These are phyloP conservation scores for Gymnocephalus cernua DNA, from an alignment of 2,113 vertebrate species.

Conservation along the genomic window DNA sequence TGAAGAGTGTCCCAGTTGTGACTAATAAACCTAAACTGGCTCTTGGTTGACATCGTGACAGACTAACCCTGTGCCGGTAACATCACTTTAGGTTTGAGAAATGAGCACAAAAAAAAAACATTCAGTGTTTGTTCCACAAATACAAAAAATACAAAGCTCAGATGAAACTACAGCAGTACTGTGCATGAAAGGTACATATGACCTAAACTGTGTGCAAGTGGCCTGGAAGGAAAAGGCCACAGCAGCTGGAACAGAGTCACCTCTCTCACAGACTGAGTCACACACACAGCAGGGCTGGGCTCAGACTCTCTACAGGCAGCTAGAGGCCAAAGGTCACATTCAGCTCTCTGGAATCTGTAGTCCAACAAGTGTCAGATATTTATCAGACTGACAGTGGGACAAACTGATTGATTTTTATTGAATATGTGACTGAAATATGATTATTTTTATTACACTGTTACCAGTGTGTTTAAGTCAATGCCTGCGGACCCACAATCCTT, in stretches of 20 bases:
- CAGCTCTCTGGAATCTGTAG: conserved; percentile 1
- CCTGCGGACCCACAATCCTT: neutral
- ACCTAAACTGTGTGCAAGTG: conserved; percentile 43
- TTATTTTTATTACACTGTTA: neutral
- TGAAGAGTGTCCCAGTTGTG: neutral
- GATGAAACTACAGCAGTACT: neutral
- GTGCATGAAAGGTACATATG: conserved; percentile 23
- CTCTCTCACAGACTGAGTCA: conserved; percentile 27
- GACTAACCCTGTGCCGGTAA: neutral
- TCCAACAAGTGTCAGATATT: conserved; percentile 19
- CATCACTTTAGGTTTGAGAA: neutral
- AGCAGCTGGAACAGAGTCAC: conserved; percentile 33
- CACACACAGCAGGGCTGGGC: conserved; percentile 6
- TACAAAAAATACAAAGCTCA: neutral
- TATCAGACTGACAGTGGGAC: conserved; percentile 11
- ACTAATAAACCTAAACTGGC: neutral
- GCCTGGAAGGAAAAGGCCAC: conserved; percentile 45
- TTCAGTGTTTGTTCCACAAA: neutral
- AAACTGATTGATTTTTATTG: neutral
- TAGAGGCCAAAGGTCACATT: conserved; percentile 27
- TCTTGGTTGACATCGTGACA: neutral
- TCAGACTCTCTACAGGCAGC: conserved; percentile 15
- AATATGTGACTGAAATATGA: neutral
- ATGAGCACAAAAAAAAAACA: neutral
- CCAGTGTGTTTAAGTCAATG: neutral